phyloP scores from a whole-genome alignment of 2,113 vertebrate species.

The Petaurus breviceps region DNA sequence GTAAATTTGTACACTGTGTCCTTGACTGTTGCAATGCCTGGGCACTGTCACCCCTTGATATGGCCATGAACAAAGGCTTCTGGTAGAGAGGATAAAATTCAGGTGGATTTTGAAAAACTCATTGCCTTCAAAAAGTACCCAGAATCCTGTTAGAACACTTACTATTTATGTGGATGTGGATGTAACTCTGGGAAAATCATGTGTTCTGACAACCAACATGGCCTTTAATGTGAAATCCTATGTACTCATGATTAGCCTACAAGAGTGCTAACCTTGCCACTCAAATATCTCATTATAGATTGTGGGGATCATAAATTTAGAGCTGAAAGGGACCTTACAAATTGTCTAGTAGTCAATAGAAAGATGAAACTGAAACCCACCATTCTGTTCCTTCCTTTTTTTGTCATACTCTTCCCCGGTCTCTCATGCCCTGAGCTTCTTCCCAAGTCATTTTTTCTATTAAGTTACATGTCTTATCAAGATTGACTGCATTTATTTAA shows the following conservation, averaged over 20 bases:
- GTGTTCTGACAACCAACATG: neutral
- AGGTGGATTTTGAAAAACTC: neutral
- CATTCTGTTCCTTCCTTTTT: neutral
- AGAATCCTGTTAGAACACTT: neutral
- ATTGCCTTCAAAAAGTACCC: neutral
- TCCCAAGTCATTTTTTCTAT: neutral
- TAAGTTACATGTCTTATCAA: neutral
- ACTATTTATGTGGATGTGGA: neutral
- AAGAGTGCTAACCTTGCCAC: conserved; percentile 18
- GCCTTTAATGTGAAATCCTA: neutral
- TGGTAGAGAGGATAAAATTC: neutral
- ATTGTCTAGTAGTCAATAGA: neutral
- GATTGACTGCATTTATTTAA: conserved; percentile 41
- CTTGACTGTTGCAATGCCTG: neutral
- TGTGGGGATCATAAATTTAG: too few species aligned
- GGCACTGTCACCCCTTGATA: neutral
- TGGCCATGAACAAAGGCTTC: conserved; percentile 7
- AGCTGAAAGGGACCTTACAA: neutral
- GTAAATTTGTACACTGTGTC: conserved; percentile 43
- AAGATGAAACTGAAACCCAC: neutral
- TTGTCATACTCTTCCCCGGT: neutral
- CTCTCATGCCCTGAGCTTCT: conserved; percentile 1
- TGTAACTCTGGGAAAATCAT: neutral
- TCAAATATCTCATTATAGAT: conserved; percentile 7
- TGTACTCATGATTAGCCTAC: neutral